A percentile compares a stretch with the other conserved stretches of the same genome.
Evolutionary conservation across 35 echinoderm and acorn worm species (phyloP).

Genomic region (Eucidaris tribuloides): DNA sequence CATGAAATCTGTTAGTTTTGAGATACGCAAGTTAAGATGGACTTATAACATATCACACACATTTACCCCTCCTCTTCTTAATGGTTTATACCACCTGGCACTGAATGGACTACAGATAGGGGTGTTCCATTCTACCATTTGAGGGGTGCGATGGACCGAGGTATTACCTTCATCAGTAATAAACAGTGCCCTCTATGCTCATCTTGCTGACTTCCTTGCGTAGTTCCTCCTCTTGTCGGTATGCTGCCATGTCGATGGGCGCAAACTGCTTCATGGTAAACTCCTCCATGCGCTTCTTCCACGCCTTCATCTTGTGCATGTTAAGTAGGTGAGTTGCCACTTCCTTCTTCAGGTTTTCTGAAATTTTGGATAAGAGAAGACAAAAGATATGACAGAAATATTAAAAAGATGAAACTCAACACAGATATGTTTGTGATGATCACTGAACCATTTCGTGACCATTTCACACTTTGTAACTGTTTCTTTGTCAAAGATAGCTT

Average conservation of each 20-base stretch:
- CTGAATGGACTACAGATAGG: too few species aligned
- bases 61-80: too few species aligned
- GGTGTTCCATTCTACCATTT: too few species aligned
- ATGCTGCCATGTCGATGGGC: slow-evolving; percentile 22
- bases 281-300: slow-evolving; percentile 35
- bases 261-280: slow-evolving; percentile 67
- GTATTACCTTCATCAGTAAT: slow-evolving; percentile 77
- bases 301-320: slow-evolving; percentile 60
- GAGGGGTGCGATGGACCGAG: too few species aligned
- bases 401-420: background rate
- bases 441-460: too few species aligned
- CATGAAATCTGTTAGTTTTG: too few species aligned
- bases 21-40: too few species aligned
- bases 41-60: too few species aligned
- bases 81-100: too few species aligned
- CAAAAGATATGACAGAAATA: background rate
- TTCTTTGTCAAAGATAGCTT: too few species aligned
- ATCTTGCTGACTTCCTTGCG: slow-evolving; percentile 47
- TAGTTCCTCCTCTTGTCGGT: slow-evolving; percentile 44
- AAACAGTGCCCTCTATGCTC: slow-evolving; percentile 49
- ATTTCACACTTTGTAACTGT: too few species aligned
- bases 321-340: slow-evolving; percentile 47
- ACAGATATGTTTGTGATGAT: too few species aligned
- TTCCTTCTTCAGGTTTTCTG: slow-evolving; percentile 58
- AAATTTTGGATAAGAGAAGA: slow-evolving; percentile 12